These are phyloP conservation scores for Helicoverpa armigera DNA, from an alignment of 1,140 invertebrate species.

Conservation along the genomic window DNA sequence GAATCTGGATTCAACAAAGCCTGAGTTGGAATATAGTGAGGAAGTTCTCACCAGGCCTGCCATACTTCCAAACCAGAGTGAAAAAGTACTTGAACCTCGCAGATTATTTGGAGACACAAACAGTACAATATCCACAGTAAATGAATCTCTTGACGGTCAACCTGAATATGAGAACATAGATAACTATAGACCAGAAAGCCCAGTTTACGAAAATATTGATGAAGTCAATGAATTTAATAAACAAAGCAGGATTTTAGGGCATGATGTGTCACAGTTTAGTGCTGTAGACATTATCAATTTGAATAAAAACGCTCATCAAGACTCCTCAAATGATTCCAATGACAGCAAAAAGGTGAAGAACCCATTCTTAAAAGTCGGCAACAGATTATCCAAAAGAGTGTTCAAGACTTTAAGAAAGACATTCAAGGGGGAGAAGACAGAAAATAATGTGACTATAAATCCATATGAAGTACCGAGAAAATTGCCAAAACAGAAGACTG, in stretches of 20 bases:
- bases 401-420: constrained; percentile 84
- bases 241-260: constrained; percentile 84
- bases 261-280: constrained; percentile 82
- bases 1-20: constrained; percentile 56
- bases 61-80: constrained; percentile 41
- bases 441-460: constrained; percentile 74
- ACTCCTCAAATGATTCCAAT: constrained; percentile 71
- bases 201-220: constrained; percentile 79
- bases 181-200: constrained; percentile 73
- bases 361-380: constrained; percentile 74
- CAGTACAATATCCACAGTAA: constrained; percentile 80
- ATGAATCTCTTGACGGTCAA: constrained; percentile 70
- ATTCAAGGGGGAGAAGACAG: constrained; percentile 81
- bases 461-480: constrained; percentile 84
- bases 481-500: constrained; percentile 65
- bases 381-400: constrained; percentile 83
- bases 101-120: constrained; percentile 82
- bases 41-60: constrained; percentile 60
- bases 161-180: constrained; percentile 82
- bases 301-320: constrained; percentile 70
- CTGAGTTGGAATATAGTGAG: constrained; percentile 72
- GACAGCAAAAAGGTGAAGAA: constrained; percentile 77
- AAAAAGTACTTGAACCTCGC: constrained; percentile 71
- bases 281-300: constrained; percentile 82
- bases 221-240: constrained; percentile 77